Percentiles rank a stretch among this genome's conserved stretches.
Evolutionary conservation across 2,113 vertebrate species (phyloP).

Genomic region (Todiramphus chloris): DNA sequence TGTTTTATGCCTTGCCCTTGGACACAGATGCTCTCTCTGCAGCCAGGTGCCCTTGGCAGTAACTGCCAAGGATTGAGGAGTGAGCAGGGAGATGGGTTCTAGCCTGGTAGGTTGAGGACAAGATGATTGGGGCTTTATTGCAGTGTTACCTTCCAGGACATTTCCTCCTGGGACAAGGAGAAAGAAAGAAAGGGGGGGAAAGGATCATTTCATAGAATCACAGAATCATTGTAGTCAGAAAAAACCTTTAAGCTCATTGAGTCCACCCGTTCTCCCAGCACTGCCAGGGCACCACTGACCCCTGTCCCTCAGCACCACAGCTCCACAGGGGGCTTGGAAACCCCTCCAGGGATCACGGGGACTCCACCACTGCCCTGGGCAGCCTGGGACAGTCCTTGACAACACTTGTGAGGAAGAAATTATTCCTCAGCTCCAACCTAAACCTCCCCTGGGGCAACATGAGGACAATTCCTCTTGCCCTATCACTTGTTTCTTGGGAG

Average conservation of each 20-base stretch:
- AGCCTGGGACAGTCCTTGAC: background rate
- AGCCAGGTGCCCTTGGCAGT: background rate
- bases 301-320: background rate
- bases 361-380: background rate
- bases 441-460: background rate
- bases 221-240: background rate
- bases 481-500: background rate
- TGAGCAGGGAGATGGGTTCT: background rate
- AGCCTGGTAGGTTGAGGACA: background rate
- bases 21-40: background rate
- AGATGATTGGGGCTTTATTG: background rate
- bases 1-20: fast-evolving
- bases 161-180: background rate
- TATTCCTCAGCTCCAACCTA: background rate
- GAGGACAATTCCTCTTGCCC: background rate
- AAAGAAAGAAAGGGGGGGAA: background rate
- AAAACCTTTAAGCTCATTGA: background rate
- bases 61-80: background rate
- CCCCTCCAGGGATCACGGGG: background rate
- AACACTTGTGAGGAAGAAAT: background rate
- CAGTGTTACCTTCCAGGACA: fast-evolving
- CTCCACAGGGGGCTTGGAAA: background rate
- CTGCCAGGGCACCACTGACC: background rate
- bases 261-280: background rate
- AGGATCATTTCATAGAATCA: background rate